Conservation (phyloP, 2,888 invertebrate genomes). For the Pyrgus malvae region DNA sequence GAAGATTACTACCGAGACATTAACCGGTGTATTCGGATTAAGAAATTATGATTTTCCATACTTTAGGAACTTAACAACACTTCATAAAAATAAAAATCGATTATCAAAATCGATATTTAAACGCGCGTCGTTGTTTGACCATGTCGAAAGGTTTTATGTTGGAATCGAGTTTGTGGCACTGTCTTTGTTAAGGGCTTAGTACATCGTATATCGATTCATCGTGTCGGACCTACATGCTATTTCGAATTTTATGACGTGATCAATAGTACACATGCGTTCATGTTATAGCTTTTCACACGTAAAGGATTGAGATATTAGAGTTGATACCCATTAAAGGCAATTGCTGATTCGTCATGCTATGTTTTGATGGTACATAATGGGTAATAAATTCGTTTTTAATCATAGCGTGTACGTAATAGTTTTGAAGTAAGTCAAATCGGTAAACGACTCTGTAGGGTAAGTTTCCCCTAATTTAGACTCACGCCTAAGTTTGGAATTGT, state of each 20-base stretch:
- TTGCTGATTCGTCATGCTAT: constrained; percentile 40
- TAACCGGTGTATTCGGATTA: background rate
- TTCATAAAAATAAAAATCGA: constrained; percentile 23
- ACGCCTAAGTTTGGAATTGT: constrained; percentile 60
- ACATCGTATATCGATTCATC: background rate
- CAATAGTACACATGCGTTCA: constrained; percentile 27
- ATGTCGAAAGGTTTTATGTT: constrained; percentile 24
- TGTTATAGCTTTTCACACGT: constrained; percentile 38
- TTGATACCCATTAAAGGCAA: constrained; percentile 35
- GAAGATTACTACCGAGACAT: constrained; percentile 3
- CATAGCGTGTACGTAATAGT: constrained; percentile 45
- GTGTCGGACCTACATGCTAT: constrained; percentile 26
- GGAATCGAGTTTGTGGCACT: background rate
- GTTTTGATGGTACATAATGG: constrained; percentile 30
- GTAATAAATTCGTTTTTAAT: constrained; percentile 36
- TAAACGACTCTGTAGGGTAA: constrained; percentile 46
- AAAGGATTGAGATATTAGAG: constrained; percentile 41
- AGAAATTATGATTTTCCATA: constrained; percentile 8
- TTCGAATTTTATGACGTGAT: constrained; percentile 34
- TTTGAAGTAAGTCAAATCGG: constrained; percentile 48
- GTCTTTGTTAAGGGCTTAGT: constrained; percentile 18
- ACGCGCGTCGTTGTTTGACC: constrained; percentile 9
- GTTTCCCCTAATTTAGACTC: constrained; percentile 69
- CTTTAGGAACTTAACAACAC: constrained; percentile 5
- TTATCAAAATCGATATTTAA: constrained; percentile 19